These are phyloP conservation scores for Climacteris rufus DNA, from an alignment of 2,113 vertebrate genomes.

Conservation along the genomic window DNA sequence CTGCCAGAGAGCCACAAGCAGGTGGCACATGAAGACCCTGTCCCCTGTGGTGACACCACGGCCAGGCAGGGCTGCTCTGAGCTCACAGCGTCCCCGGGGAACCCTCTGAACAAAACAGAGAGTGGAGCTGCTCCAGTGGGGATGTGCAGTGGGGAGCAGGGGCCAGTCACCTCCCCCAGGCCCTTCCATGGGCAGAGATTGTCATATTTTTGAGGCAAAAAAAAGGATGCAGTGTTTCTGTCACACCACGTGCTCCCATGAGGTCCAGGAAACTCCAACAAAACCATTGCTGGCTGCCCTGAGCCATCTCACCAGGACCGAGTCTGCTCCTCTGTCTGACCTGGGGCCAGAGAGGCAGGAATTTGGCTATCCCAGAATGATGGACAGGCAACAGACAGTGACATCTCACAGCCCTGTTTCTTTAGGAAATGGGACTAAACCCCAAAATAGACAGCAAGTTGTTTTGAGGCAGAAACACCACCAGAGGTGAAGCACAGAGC, in stretches of 20 bases:
- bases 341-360: not conserved
- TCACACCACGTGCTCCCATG: not conserved
- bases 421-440: not conserved
- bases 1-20: not conserved
- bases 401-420: not conserved
- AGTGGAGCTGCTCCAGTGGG: not conserved
- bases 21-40: not conserved
- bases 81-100: not conserved
- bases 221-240: not conserved
- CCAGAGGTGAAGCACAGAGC: not conserved
- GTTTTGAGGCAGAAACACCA: not conserved
- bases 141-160: not conserved
- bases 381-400: not conserved
- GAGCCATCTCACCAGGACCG: not conserved
- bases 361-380: not conserved
- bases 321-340: too few relatives aligned
- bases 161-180: not conserved
- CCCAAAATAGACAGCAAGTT: not conserved
- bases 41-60: accelerated
- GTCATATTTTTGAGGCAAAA: not conserved
- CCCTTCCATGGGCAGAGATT: not conserved
- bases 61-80: not conserved
- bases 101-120: not conserved
- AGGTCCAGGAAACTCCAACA: not conserved
- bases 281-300: not conserved